Evolutionary conservation across 1,140 invertebrate genomes (phyloP).

Genomic region (Hyles vespertilio): DNA sequence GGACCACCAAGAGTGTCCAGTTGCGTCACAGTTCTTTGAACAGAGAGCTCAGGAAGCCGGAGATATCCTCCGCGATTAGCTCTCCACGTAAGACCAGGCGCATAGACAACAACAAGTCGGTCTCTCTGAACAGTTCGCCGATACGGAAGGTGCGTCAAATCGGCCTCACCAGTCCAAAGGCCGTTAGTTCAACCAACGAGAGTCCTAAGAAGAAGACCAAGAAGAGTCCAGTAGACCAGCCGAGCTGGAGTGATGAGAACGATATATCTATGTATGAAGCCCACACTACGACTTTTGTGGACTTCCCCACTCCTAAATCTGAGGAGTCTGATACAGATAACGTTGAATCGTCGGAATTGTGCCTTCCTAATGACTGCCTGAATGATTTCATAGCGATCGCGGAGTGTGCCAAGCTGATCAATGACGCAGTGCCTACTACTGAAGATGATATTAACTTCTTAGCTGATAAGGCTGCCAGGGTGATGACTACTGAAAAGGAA

Average conservation of each 20-base stretch:
- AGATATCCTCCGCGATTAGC: slow-evolving; percentile 51
- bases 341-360: slow-evolving; percentile 60
- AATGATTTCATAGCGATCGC: slow-evolving; percentile 69
- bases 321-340: slow-evolving; percentile 68
- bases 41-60: slow-evolving; percentile 50
- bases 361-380: slow-evolving; percentile 67
- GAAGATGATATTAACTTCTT: slow-evolving; percentile 61
- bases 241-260: slow-evolving; percentile 54
- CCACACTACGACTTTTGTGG: slow-evolving; percentile 58
- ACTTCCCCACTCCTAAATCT: slow-evolving; percentile 49
- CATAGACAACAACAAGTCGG: slow-evolving; percentile 69
- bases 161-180: slow-evolving; percentile 48
- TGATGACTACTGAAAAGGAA: slow-evolving; percentile 63
- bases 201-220: slow-evolving; percentile 63
- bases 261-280: slow-evolving; percentile 73
- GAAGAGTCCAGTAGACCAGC: slow-evolving; percentile 42
- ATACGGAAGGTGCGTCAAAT: slow-evolving; percentile 70
- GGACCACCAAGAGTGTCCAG: slow-evolving; percentile 53
- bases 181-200: slow-evolving; percentile 54
- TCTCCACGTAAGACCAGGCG: slow-evolving; percentile 66
- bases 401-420: slow-evolving; percentile 55
- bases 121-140: slow-evolving; percentile 67
- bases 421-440: slow-evolving; percentile 37
- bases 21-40: slow-evolving; percentile 63
- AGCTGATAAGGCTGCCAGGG: slow-evolving; percentile 60